Percentiles rank a stretch among this genome's conserved stretches.
phyloP scores from a whole-genome alignment of 2,888 invertebrate species.

The Dexiosoma caninum region DNA sequence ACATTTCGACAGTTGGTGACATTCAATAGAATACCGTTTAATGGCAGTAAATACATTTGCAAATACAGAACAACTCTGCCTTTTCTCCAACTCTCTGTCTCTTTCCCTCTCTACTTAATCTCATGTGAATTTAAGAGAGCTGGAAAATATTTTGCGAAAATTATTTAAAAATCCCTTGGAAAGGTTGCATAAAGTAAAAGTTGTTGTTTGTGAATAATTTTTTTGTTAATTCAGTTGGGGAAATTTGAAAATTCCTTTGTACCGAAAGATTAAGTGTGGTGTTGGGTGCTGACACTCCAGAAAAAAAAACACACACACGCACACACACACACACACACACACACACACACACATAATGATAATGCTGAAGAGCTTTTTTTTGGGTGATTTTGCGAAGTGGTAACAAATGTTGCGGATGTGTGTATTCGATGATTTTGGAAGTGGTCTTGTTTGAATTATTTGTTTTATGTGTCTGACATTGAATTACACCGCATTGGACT shows the following conservation, averaged over 20 bases:
- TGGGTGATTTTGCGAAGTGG: neutral
- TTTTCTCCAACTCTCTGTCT: neutral
- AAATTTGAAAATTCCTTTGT: conserved; percentile 4
- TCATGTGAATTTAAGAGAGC: neutral
- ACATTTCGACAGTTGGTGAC: neutral
- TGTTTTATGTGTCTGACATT: conserved; percentile 25
- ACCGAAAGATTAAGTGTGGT: neutral
- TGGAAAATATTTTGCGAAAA: conserved; percentile 1
- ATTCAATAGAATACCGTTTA: neutral
- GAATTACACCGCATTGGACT: conserved; percentile 27
- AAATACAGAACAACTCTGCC: neutral
- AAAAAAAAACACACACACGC: neutral
- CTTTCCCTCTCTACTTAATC: neutral
- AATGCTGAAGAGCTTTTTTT: conserved; percentile 12
- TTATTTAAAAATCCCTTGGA: conserved; percentile 11
- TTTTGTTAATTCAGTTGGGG: neutral
- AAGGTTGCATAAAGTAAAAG: conserved; percentile 20
- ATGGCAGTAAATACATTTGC: neutral
- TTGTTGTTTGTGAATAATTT: conserved; percentile 42
- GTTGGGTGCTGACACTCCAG: too few relatives aligned
- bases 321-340: too few relatives aligned
- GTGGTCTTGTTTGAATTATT: conserved; percentile 6
- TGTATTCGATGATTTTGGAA: conserved; percentile 25
- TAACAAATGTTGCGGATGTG: conserved; percentile 46
- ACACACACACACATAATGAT: too few relatives aligned